phyloP scores from a whole-genome alignment of 2,797 vertebrate genomes.

The Malurus leucopterus region DNA sequence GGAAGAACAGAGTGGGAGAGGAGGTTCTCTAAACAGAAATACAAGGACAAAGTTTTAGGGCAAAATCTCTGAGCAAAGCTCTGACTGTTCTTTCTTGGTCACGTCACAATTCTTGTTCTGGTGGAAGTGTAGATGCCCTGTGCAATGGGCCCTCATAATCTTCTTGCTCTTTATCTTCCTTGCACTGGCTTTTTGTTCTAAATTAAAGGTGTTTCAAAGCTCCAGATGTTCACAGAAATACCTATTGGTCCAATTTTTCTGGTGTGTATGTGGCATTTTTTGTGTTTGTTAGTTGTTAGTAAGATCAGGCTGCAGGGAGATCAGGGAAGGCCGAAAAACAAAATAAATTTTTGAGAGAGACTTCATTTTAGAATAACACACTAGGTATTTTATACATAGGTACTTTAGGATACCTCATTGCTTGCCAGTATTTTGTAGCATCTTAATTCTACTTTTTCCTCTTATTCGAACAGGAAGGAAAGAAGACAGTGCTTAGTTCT shows the following conservation, averaged over 20 bases:
- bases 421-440: neutral
- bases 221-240: neutral
- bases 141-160: rapidly evolving
- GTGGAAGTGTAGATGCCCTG: neutral
- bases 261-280: rapidly evolving
- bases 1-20: neutral
- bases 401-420: too few species aligned
- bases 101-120: neutral
- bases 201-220: neutral
- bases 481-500: neutral
- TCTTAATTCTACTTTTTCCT: neutral
- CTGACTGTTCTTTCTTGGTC: neutral
- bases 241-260: neutral
- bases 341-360: neutral
- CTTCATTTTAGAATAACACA: neutral
- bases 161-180: neutral
- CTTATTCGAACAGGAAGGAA: neutral
- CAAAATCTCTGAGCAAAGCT: neutral
- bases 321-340: neutral
- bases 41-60: neutral
- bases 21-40: neutral
- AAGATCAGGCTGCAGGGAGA: neutral
- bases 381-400: too few species aligned
- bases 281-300: too few species aligned
- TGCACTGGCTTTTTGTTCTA: neutral